phyloP scores from a whole-genome alignment of 2,113 vertebrate species.

The Rhynchomys soricoides region DNA sequence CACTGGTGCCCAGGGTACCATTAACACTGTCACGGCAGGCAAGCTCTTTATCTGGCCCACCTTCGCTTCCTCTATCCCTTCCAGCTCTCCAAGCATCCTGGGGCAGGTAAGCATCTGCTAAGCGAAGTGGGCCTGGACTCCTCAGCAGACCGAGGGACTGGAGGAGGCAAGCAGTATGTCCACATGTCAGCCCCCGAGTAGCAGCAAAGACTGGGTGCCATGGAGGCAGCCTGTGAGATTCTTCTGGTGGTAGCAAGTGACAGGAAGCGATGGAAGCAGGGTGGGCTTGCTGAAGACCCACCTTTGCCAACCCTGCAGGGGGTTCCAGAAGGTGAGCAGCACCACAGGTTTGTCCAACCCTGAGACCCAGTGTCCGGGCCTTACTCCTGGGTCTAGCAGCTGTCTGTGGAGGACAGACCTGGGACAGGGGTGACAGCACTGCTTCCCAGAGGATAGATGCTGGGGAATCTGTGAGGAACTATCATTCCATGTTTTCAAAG shows the following conservation, averaged over 20 bases:
- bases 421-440: too few relatives aligned
- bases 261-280: not conserved
- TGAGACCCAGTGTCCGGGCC: not conserved
- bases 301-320: not conserved
- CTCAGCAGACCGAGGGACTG: too few relatives aligned
- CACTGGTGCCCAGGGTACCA: not conserved
- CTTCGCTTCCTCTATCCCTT: not conserved
- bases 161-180: accelerated
- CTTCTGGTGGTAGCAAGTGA: not conserved
- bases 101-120: not conserved
- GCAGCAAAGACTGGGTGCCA: not conserved
- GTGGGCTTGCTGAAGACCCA: too few relatives aligned
- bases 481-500: not conserved
- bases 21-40: not conserved
- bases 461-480: not conserved
- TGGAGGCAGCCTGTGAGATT: not conserved
- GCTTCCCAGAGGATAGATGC: not conserved
- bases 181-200: not conserved
- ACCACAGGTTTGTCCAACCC: not conserved
- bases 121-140: not conserved
- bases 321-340: not conserved
- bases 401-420: too few relatives aligned
- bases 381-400: not conserved
- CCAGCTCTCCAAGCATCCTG: not conserved
- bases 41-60: not conserved